A percentile compares a stretch with the other conserved stretches of the same genome.
These are phyloP conservation scores for Helogale parvula DNA, from an alignment of 2,113 vertebrate genomes.

Conservation along the genomic window DNA sequence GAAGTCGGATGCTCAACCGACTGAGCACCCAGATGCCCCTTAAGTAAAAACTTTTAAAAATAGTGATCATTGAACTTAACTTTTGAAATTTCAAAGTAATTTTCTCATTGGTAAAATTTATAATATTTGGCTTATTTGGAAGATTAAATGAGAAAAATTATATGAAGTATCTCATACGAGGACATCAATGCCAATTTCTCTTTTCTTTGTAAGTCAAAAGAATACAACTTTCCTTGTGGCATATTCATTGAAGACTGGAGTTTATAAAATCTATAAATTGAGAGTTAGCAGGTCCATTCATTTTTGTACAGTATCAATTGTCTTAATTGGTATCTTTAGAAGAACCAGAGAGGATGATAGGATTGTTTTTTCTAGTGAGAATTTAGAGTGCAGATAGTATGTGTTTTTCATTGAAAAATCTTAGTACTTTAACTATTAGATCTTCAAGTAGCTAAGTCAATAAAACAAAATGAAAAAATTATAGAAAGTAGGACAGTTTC, in stretches of 20 bases:
- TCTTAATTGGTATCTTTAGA: background rate
- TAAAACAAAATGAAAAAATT: background rate
- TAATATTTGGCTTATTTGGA: background rate
- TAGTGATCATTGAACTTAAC: background rate
- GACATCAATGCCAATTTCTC: background rate
- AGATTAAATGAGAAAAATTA: constrained; percentile 28
- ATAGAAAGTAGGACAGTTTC: background rate
- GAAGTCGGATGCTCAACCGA: too few relatives aligned
- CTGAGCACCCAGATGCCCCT: too few relatives aligned
- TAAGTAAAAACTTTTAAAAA: background rate
- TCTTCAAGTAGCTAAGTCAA: background rate
- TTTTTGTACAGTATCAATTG: background rate
- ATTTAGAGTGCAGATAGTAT: background rate
- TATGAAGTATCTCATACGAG: background rate
- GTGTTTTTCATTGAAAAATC: background rate
- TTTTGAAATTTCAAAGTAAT: background rate
- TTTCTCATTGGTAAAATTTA: background rate
- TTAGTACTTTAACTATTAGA: background rate
- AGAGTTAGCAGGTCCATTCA: background rate
- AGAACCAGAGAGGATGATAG: background rate
- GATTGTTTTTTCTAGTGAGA: background rate
- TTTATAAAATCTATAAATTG: background rate
- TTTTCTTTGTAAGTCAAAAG: background rate
- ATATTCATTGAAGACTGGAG: background rate
- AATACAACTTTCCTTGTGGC: background rate